A percentile compares a stretch with the other conserved stretches of the same genome.
These are phyloP conservation scores for Gymnoscopelus braueri DNA, from an alignment of 2,797 vertebrate species.

Conservation along the genomic window DNA sequence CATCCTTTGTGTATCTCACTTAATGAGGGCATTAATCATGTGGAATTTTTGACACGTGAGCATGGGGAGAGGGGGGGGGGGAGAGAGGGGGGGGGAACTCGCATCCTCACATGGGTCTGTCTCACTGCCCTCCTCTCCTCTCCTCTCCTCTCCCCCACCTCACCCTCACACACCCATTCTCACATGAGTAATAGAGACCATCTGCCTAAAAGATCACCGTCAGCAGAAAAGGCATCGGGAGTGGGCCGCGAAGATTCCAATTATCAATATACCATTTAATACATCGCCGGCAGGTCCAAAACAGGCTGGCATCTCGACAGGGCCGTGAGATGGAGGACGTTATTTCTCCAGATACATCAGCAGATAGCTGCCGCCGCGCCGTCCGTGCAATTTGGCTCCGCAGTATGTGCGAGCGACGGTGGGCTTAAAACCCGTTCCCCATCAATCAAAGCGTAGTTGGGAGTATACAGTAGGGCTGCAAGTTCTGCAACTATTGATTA, in stretches of 20 bases:
- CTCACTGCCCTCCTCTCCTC: neutral
- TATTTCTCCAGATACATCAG: conserved; percentile 77
- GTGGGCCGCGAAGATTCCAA: conserved; percentile 75
- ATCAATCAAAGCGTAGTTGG: conserved; percentile 76
- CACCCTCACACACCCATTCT: conserved; percentile 34
- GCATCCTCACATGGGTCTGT: conserved; percentile 27
- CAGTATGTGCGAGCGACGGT: conserved; percentile 7
- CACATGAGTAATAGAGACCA: conserved; percentile 77
- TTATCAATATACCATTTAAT: conserved; percentile 83
- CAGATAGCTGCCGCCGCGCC: conserved; percentile 60
- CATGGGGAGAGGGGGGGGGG: too few relatives aligned
- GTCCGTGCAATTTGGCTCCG: conserved; percentile 66
- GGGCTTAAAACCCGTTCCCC: conserved; percentile 53
- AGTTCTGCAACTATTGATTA: too few relatives aligned
- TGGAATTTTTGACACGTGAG: conserved; percentile 19
- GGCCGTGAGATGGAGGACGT: conserved; percentile 72
- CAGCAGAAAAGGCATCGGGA: conserved; percentile 73
- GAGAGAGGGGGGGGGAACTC: conserved; percentile 32
- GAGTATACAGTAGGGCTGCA: conserved; percentile 1
- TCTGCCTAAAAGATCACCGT: conserved; percentile 75
- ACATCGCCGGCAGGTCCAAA: conserved; percentile 72
- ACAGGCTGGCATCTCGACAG: conserved; percentile 71
- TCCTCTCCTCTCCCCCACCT: neutral
- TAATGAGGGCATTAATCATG: conserved; percentile 21
- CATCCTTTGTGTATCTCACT: conserved; percentile 14